Conservation (phyloP, 2,797 vertebrate genomes). For the Channallabes apus region DNA sequence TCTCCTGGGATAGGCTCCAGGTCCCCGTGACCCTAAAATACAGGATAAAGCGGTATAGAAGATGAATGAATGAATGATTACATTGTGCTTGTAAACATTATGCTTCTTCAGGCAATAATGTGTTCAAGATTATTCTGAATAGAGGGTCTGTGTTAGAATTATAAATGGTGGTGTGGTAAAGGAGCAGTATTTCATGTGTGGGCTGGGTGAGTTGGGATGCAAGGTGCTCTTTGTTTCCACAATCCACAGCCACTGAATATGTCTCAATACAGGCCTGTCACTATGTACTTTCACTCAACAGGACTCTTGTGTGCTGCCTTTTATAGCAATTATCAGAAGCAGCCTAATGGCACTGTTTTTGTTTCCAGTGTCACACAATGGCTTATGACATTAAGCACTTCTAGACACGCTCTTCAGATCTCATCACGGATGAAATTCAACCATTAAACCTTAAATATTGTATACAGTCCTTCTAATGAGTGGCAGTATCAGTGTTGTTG, state of each 20-base stretch:
- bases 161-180: not conserved
- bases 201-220: conserved; percentile 7
- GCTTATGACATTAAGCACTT: conserved; percentile 4
- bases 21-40: no score
- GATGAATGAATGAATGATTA: no score
- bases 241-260: not conserved
- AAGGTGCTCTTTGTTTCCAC: not conserved
- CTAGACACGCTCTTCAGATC: not conserved
- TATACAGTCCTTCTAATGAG: conserved; percentile 7
- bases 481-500: conserved; percentile 11
- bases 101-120: not conserved
- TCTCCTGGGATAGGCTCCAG: no score
- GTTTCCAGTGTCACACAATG: not conserved
- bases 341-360: conserved; percentile 22
- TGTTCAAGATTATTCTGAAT: not conserved
- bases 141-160: not conserved
- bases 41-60: no score
- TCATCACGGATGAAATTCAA: not conserved
- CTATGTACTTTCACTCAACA: conserved; percentile 10
- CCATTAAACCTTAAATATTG: not conserved
- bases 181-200: not conserved
- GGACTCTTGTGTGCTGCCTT: conserved; percentile 27
- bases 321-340: conserved; percentile 24
- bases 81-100: not conserved
- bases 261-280: conserved; percentile 5